Evolutionary conservation across 2,113 vertebrate species (phyloP).

Genomic region (Thunnus maccoyii): DNA sequence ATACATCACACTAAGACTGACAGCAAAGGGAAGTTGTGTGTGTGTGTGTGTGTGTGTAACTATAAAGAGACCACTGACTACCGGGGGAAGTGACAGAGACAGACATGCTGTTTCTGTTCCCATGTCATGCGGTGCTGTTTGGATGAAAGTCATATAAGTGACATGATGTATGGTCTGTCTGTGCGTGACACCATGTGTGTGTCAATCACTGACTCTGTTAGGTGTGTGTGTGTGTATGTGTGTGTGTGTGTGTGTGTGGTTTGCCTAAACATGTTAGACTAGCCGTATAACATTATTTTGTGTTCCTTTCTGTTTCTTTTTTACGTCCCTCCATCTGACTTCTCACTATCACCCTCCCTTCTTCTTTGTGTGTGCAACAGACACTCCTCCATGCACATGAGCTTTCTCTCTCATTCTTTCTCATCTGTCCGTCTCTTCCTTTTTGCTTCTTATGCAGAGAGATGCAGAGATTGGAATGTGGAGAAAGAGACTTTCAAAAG

Average conservation of each 20-base stretch:
- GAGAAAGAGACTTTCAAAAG: slow-evolving; percentile 37
- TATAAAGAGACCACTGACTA: slow-evolving; percentile 34
- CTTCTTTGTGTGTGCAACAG: background rate
- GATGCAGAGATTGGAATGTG: slow-evolving; percentile 33
- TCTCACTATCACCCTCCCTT: background rate
- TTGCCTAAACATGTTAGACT: background rate
- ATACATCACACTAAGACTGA: slow-evolving; percentile 49
- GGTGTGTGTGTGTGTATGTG: slow-evolving; percentile 29
- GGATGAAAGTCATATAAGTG: slow-evolving; percentile 18
- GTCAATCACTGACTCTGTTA: background rate
- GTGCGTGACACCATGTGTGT: background rate
- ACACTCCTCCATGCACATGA: background rate
- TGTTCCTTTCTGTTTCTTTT: slow-evolving; percentile 9
- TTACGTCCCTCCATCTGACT: slow-evolving; percentile 2
- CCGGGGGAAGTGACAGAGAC: slow-evolving; percentile 54
- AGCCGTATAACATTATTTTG: background rate
- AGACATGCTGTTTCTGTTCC: slow-evolving; percentile 59
- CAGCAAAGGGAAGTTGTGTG: slow-evolving; percentile 47
- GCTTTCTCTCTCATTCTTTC: background rate
- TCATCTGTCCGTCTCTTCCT: slow-evolving; percentile 9
- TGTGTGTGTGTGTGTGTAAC: slow-evolving; percentile 15
- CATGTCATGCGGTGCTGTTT: slow-evolving; percentile 19
- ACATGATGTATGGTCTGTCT: slow-evolving; percentile 1
- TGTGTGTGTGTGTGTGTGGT: slow-evolving; percentile 5
- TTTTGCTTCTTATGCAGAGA: background rate